Evolutionary conservation across 1,140 invertebrate species (phyloP).

Genomic region (Euwallacea fornicatus): DNA sequence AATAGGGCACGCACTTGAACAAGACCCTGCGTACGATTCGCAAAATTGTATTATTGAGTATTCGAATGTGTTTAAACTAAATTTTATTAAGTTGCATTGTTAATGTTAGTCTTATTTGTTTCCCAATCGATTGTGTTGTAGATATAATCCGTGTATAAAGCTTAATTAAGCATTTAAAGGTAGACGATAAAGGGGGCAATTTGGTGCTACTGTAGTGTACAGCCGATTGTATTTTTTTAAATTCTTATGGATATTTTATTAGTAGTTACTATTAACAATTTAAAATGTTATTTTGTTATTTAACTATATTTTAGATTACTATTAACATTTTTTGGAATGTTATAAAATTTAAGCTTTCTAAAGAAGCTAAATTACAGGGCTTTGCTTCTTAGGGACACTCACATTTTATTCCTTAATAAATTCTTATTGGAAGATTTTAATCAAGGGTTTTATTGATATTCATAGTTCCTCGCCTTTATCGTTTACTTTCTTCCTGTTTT

Average conservation of each 20-base stretch:
- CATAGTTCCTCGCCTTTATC: not conserved
- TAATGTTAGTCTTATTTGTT: conserved; percentile 11
- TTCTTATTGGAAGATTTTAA: conserved; percentile 28
- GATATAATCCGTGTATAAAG: conserved; percentile 28
- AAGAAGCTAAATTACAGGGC: conserved; percentile 39
- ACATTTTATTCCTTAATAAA: conserved; percentile 43
- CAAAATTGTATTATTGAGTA: too few species aligned
- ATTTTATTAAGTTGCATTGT: too few species aligned
- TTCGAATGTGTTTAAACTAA: too few species aligned
- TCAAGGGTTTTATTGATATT: not conserved
- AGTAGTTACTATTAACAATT: conserved; percentile 39
- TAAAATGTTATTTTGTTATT: conserved; percentile 27
- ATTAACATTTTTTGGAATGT: conserved; percentile 46
- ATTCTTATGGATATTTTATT: conserved; percentile 32
- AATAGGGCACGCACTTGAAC: too few species aligned
- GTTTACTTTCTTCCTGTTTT: not conserved
- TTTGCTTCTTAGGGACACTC: conserved; percentile 43
- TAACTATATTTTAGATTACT: conserved; percentile 38
- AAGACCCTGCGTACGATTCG: too few species aligned
- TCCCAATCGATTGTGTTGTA: conserved; percentile 10
- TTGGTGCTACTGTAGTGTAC: conserved; percentile 32
- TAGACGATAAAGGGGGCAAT: conserved; percentile 20
- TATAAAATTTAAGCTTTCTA: conserved; percentile 41
- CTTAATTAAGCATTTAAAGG: conserved; percentile 20
- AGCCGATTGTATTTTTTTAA: conserved; percentile 32